Base-by-base conservation (phyloP, 2,888 invertebrate genomes). In the Thymelicus lineola region DNA sequence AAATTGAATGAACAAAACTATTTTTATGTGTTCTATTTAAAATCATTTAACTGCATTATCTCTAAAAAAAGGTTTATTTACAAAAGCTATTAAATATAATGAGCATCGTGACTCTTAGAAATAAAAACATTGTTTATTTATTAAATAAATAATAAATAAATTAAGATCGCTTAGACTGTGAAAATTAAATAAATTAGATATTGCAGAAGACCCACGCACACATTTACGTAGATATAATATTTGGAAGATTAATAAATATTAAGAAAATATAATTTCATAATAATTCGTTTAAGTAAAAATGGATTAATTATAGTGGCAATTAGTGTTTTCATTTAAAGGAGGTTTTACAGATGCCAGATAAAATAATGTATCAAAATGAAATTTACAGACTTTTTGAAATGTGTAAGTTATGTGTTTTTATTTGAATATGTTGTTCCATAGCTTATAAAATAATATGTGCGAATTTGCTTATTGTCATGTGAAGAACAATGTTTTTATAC, bases 151-250 rank as follows among this genome's bases (percentile, higher is more conserved):
- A 75, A 72, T 72, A 57, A 73, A 74, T 72, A 74, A 71, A 76
- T 70, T 76, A 79, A 77, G 76, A 78, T 74, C 78, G 84, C 82
- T 81, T 89, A 88, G 85, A 84, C 84, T 84, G 86, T 84, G 81
- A 79, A 75, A 78, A 72, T 74, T 74, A 74, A 75, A 72, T 55
- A 74, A 75, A 79, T 78, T 85, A 84, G 82, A 80, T 80, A 84
- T 78, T 74, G 86, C 85, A 86, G 82, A 58, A 74, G 82, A 60
- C 82, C 80, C 87, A 88, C 90, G 90, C 90, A 90, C 88, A 88
- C 86, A 78, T 75, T 79, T 67, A 75, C 62, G 75, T 78, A 77
- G 75, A 64, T 36, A 53, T 59, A 64, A 61, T 65, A 70, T 71
- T 65, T 68, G 64, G 55, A 36, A n/a, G 9, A 63, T 71, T 55